phyloP scores from a whole-genome alignment of 1,140 invertebrate species.

The Dendrolimus kikuchii region DNA sequence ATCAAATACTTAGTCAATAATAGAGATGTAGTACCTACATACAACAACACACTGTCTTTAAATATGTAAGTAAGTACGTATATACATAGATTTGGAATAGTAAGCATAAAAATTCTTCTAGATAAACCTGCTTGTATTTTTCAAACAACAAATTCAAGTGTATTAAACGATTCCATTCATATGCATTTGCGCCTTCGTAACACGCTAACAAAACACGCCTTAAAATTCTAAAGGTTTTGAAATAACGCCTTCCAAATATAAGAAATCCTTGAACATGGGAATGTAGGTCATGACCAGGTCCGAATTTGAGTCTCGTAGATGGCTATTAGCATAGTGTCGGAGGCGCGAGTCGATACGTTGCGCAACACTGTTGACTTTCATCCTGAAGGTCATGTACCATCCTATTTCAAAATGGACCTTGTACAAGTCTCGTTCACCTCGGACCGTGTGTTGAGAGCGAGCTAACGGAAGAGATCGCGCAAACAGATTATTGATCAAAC shows the following conservation, averaged over 20 bases:
- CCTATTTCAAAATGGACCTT: slow-evolving; percentile 71
- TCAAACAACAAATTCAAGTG: neutral
- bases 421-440: slow-evolving; percentile 63
- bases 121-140: neutral
- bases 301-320: slow-evolving; percentile 54
- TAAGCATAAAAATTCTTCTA: no score
- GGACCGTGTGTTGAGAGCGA: slow-evolving; percentile 39
- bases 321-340: slow-evolving; percentile 63
- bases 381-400: slow-evolving; percentile 71
- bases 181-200: slow-evolving; percentile 12
- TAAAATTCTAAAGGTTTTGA: slow-evolving; percentile 64
- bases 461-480: slow-evolving; percentile 51
- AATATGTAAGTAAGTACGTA: no score
- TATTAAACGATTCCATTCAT: slow-evolving; percentile 17
- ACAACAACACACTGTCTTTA: no score
- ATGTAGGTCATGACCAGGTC: slow-evolving; percentile 69
- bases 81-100: no score
- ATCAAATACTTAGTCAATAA: no score
- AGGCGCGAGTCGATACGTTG: slow-evolving; percentile 50
- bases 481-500: slow-evolving; percentile 44
- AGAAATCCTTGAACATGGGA: slow-evolving; percentile 66
- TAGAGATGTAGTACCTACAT: no score
- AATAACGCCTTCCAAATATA: slow-evolving; percentile 69
- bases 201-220: slow-evolving; percentile 56
- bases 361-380: slow-evolving; percentile 70